Conservation (phyloP, 2,888 invertebrate species). For the Cetonia aurata region DNA sequence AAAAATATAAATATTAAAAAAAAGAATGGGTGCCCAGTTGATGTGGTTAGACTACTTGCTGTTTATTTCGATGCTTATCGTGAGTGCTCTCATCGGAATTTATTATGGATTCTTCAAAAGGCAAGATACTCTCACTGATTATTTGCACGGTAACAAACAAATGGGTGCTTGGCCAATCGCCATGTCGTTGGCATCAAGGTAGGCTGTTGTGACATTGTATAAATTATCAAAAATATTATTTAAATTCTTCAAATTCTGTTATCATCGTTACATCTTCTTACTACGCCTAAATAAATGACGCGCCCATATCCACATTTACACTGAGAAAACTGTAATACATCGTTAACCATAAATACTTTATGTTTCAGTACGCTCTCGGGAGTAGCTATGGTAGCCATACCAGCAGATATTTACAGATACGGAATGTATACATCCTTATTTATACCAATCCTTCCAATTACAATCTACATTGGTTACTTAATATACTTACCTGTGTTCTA, state of each 20-base stretch:
- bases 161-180: constrained; percentile 32
- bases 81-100: constrained; percentile 32
- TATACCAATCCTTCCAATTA: constrained; percentile 63
- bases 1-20: not conserved
- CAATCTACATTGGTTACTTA: constrained; percentile 56
- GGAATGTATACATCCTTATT: constrained; percentile 75
- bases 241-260: too few species aligned
- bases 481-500: constrained; percentile 75
- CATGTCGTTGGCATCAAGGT: constrained; percentile 41
- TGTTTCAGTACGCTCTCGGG: constrained; percentile 78
- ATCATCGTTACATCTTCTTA: too few species aligned
- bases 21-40: constrained; percentile 16
- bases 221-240: too few species aligned
- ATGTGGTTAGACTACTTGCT: constrained; percentile 33
- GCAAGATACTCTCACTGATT: constrained; percentile 36
- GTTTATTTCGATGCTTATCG: constrained; percentile 28
- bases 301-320: too few species aligned
- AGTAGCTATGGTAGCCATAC: constrained; percentile 79
- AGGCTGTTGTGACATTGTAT: not conserved
- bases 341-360: not conserved
- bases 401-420: constrained; percentile 80
- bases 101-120: constrained; percentile 39
- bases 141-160: constrained; percentile 35
- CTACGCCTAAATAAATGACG: too few species aligned
- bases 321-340: too few species aligned